Evolutionary conservation across 1,140 invertebrate species (phyloP).

Genomic region (Brachionus sp.): DNA sequence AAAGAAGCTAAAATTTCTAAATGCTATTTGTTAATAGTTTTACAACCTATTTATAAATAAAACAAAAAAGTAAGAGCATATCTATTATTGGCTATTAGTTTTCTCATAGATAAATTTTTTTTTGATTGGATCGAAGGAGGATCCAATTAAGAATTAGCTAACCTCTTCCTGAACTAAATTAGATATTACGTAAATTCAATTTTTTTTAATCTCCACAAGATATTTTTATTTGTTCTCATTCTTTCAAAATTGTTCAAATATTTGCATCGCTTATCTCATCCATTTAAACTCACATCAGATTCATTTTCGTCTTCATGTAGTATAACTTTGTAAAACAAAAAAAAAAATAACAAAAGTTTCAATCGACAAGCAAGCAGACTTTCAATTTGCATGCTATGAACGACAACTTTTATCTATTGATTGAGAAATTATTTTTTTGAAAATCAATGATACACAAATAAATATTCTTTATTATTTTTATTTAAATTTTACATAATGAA

Average conservation of each 20-base stretch:
- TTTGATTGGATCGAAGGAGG: background rate
- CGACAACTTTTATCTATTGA: too few relatives aligned
- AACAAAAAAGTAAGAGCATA: background rate
- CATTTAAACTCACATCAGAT: too few relatives aligned
- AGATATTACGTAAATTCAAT: background rate
- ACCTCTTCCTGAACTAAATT: background rate
- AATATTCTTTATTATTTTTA: too few relatives aligned
- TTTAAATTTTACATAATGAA: too few relatives aligned
- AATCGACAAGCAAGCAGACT: background rate
- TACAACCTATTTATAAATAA: background rate
- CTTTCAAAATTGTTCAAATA: background rate
- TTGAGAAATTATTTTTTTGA: too few relatives aligned
- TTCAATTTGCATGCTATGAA: too few relatives aligned
- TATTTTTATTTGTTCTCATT: background rate
- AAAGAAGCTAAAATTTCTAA: background rate
- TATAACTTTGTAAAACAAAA: background rate
- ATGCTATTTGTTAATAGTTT: conserved; percentile 4
- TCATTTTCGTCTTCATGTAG: too few relatives aligned
- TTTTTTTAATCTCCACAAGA: background rate
- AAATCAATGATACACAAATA: too few relatives aligned
- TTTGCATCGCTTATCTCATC: background rate
- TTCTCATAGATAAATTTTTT: background rate
- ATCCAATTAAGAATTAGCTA: background rate
- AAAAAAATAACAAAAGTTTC: background rate
- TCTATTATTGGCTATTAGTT: background rate